phyloP scores from a whole-genome alignment of 2,113 vertebrate species.

The Ranitomeya imitator region DNA sequence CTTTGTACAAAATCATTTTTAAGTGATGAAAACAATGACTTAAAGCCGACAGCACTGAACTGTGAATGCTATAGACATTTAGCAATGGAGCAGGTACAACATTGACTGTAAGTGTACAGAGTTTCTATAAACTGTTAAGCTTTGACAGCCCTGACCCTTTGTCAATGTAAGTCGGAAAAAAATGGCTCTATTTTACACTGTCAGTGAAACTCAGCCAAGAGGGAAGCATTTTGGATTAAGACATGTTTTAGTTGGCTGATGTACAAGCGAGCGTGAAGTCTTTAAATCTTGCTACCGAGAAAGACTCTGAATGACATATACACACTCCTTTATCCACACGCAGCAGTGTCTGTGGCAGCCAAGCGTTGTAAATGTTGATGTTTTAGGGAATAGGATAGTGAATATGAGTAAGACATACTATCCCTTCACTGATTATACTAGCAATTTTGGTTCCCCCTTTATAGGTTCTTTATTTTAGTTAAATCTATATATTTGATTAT shows the following conservation, averaged over 20 bases:
- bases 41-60: slow-evolving; percentile 53
- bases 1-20: slow-evolving; percentile 55
- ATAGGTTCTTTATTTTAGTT: background rate
- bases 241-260: slow-evolving; percentile 59
- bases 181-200: slow-evolving; percentile 59
- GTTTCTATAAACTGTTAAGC: slow-evolving; percentile 59
- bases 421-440: background rate
- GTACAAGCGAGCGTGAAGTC: slow-evolving; percentile 58
- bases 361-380: slow-evolving; percentile 56
- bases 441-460: background rate
- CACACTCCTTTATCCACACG: slow-evolving; percentile 51
- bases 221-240: slow-evolving; percentile 58
- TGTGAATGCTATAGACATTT: slow-evolving; percentile 58
- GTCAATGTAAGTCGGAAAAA: slow-evolving; percentile 57
- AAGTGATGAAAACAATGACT: slow-evolving; percentile 54
- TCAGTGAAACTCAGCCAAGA: slow-evolving; percentile 58
- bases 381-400: slow-evolving; percentile 48
- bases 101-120: slow-evolving; percentile 54
- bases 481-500: background rate
- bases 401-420: slow-evolving; percentile 30
- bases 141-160: slow-evolving; percentile 58
- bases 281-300: slow-evolving; percentile 57
- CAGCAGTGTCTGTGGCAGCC: slow-evolving; percentile 50
- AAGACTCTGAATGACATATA: slow-evolving; percentile 58
- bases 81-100: slow-evolving; percentile 57